A percentile compares a stretch with the other conserved stretches of the same genome.
These are phyloP conservation scores for Ceyx melanurus DNA, from an alignment of 2,113 vertebrate genomes.

Conservation along the genomic window DNA sequence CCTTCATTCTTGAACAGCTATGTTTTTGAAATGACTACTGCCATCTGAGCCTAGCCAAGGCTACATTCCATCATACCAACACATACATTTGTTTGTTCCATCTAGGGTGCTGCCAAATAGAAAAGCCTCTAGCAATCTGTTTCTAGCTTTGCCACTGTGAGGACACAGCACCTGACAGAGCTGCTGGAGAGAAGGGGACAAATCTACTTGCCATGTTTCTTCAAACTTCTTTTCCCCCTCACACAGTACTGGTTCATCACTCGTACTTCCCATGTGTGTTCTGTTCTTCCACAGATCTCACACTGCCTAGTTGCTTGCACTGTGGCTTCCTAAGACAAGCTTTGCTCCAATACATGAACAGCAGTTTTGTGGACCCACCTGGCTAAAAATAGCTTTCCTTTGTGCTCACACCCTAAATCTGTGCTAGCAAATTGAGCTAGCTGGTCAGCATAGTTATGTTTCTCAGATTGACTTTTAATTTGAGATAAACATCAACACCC, in stretches of 20 bases:
- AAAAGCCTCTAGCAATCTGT: background rate
- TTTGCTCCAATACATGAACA: background rate
- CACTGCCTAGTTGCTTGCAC: background rate
- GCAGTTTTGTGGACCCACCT: background rate
- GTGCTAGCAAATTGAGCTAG: background rate
- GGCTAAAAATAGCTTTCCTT: background rate
- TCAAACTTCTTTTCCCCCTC: background rate
- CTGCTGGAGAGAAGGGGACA: background rate
- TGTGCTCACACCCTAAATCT: background rate
- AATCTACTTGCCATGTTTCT: background rate
- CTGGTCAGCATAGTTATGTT: background rate
- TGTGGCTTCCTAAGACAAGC: background rate
- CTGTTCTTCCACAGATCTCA: background rate
- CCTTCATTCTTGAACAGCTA: background rate
- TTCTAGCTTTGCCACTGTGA: background rate
- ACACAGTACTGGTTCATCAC: background rate
- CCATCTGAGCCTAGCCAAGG: background rate
- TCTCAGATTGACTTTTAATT: background rate
- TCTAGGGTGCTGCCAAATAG: background rate
- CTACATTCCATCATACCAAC: background rate
- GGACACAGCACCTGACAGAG: background rate
- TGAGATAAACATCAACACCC: accelerated
- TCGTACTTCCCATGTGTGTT: background rate
- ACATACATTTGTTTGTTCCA: background rate
- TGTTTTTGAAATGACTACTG: background rate